A percentile compares a stretch with the other conserved stretches of the same genome.
Conservation (phyloP, 1,140 invertebrate genomes). For the Drosophila sulfurigaster region DNA sequence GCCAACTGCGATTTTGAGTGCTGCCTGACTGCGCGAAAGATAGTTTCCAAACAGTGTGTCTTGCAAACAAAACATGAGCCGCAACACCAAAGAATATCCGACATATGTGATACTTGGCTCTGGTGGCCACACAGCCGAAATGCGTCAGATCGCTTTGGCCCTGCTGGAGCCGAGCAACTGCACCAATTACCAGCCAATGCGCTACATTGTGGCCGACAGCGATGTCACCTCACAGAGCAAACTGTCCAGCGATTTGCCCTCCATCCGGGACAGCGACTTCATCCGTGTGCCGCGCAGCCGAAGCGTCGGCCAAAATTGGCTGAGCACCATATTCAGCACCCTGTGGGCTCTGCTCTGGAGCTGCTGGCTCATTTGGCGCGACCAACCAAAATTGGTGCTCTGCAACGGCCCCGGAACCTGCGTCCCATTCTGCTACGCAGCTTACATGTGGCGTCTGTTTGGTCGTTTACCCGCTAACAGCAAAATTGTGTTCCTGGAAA, state of each 20-base stretch:
- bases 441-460: constrained; percentile 89
- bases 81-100: constrained; percentile 32
- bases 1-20: neutral
- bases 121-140: constrained; percentile 95
- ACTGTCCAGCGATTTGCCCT: constrained; percentile 54
- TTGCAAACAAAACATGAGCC: neutral
- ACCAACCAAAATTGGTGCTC: constrained; percentile 91
- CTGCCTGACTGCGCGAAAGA: constrained; percentile 5
- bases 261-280: constrained; percentile 85
- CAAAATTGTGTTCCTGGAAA: constrained; percentile 96
- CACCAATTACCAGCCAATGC: constrained; percentile 84
- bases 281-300: constrained; percentile 92
- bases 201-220: constrained; percentile 92
- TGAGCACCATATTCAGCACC: constrained; percentile 92
- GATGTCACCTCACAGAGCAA: constrained; percentile 89
- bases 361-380: constrained; percentile 89
- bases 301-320: constrained; percentile 94
- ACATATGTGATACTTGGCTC: constrained; percentile 88
- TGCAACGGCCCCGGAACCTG: constrained; percentile 99
- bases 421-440: constrained; percentile 93
- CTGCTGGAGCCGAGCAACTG: constrained; percentile 85
- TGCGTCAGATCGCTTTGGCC: constrained; percentile 89
- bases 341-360: constrained; percentile 89
- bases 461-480: constrained; percentile 87
- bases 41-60: constrained; percentile 28